phyloP scores from a whole-genome alignment of 1,140 invertebrate genomes.

The Pteromalus puparum region DNA sequence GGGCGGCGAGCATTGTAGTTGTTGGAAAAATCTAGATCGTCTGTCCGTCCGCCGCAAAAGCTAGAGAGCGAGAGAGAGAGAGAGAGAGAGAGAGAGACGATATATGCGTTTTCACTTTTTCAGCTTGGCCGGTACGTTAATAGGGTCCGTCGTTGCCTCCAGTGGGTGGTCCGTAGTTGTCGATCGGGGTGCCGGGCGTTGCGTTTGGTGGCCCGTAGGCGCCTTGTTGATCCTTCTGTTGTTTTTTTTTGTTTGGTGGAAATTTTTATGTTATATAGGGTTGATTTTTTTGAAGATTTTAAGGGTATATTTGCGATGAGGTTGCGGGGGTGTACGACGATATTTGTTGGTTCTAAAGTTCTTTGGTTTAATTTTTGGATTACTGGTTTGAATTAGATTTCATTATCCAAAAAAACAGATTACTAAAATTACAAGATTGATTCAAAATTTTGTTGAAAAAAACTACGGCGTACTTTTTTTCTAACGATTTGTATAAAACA shows the following conservation, averaged over 20 bases:
- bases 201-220: conserved; percentile 73
- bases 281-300: not conserved
- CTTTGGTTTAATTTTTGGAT: no score
- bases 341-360: no score
- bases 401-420: no score
- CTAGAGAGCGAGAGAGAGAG: not conserved
- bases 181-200: conserved; percentile 58
- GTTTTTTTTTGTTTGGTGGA: not conserved
- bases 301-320: no score
- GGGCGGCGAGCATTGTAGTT: not conserved
- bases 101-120: conserved; percentile 4
- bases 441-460: no score
- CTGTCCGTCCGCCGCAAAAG: no score
- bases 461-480: no score
- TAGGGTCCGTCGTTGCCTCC: conserved; percentile 64
- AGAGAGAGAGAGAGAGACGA: not conserved
- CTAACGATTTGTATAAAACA: no score
- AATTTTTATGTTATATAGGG: no score
- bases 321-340: no score
- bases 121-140: conserved; percentile 44
- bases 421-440: no score
- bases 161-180: conserved; percentile 72
- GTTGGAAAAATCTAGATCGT: conserved; percentile 1
- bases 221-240: conserved; percentile 67
- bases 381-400: no score